A percentile compares a stretch with the other conserved stretches of the same genome.
Evolutionary conservation across 2,797 vertebrate genomes (phyloP).

Genomic region (Tinamus major): DNA sequence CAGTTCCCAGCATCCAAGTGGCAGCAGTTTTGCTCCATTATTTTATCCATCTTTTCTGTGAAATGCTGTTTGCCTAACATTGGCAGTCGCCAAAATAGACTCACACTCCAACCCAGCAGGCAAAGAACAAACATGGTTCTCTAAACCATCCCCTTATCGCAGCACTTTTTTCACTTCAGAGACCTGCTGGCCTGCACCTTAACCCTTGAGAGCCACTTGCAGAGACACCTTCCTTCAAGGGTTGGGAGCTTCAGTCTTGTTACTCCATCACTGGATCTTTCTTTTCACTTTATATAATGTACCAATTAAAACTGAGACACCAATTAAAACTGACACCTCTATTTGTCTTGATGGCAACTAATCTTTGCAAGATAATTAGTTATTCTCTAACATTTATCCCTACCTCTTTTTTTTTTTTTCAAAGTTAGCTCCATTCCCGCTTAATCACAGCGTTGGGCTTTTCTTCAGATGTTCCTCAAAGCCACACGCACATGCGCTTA

Average conservation of each 20-base stretch:
- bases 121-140: background rate
- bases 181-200: rapidly evolving
- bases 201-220: rapidly evolving
- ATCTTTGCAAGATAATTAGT: rapidly evolving
- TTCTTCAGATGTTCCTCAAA: background rate
- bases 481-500: rapidly evolving
- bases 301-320: background rate
- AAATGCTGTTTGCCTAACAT: too few relatives aligned
- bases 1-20: too few relatives aligned
- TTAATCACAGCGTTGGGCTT: background rate
- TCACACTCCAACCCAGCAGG: rapidly evolving
- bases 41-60: too few relatives aligned
- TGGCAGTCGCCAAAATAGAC: too few relatives aligned
- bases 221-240: background rate
- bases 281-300: background rate
- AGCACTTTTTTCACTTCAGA: background rate
- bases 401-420: background rate
- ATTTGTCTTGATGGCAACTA: rapidly evolving
- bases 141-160: background rate
- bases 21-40: too few relatives aligned
- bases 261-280: background rate
- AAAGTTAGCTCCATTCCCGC: background rate
- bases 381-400: background rate
- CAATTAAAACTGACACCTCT: too few relatives aligned
- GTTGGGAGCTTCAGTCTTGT: rapidly evolving